phyloP scores from a whole-genome alignment of 2,113 vertebrate genomes.

The Pygoscelis adeliae region DNA sequence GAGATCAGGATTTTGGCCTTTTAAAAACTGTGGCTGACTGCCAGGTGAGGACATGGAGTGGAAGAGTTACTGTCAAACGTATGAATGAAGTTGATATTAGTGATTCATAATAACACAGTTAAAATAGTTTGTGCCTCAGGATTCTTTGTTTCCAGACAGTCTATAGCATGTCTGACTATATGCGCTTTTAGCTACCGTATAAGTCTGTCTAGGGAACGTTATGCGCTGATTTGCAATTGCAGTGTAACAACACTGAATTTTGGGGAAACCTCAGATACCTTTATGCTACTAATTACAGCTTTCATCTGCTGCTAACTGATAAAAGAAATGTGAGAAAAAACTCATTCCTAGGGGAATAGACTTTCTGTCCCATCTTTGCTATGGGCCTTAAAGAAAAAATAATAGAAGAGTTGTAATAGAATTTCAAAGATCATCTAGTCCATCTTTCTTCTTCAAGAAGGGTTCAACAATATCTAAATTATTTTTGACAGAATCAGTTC shows the following conservation, averaged over 20 bases:
- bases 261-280: neutral
- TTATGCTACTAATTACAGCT: neutral
- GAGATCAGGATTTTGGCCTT: neutral
- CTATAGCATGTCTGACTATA: neutral
- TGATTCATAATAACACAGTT: neutral
- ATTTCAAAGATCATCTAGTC: neutral
- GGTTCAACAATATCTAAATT: constrained; percentile 10
- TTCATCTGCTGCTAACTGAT: constrained; percentile 31
- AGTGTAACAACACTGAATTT: neutral
- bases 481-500: constrained; percentile 54
- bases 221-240: neutral
- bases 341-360: neutral
- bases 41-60: neutral
- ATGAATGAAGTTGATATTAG: neutral
- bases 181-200: neutral
- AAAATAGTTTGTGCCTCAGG: neutral
- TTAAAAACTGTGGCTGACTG: neutral
- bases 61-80: neutral
- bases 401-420: neutral
- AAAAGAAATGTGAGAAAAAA: constrained; percentile 29
- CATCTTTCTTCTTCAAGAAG: constrained; percentile 13
- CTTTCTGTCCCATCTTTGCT: neutral
- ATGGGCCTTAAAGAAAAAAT: neutral
- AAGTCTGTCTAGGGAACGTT: neutral
- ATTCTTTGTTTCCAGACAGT: constrained; percentile 8